phyloP scores from a whole-genome alignment of 1,140 invertebrate species.

The Pogonomyrmex californicus region DNA sequence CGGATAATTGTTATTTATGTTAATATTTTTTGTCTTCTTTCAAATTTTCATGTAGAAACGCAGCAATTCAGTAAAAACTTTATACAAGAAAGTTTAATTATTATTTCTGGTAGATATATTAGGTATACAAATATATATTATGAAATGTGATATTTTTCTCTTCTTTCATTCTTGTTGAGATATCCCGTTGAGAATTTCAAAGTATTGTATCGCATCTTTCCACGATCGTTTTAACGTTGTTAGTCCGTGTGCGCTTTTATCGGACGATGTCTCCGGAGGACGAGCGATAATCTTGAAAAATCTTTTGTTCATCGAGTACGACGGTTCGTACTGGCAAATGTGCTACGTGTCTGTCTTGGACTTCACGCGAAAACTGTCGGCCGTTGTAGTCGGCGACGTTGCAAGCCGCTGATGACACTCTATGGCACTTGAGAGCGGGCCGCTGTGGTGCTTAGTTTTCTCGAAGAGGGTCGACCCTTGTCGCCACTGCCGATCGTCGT shows the following conservation, averaged over 20 bases:
- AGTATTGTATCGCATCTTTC: background rate
- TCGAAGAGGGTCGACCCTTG: conserved; percentile 72
- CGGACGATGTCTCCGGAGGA: conserved; percentile 64
- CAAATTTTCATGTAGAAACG: background rate
- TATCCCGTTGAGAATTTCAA: background rate
- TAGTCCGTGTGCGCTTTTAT: conserved; percentile 61
- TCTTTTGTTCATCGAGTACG: conserved; percentile 62
- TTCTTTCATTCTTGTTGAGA: background rate
- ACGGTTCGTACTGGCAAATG: conserved; percentile 71
- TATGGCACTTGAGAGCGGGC: conserved; percentile 67
- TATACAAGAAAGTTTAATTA: background rate
- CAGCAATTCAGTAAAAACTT: background rate
- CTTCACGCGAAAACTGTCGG: conserved; percentile 76
- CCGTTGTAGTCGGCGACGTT: conserved; percentile 73
- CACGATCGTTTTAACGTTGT: background rate
- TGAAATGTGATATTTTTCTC: background rate
- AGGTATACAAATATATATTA: background rate
- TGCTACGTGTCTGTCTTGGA: conserved; percentile 54
- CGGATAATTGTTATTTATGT: background rate
- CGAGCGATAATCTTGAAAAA: conserved; percentile 71
- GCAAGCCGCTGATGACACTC: conserved; percentile 77
- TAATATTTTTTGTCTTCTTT: background rate
- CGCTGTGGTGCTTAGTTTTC: conserved; percentile 68
- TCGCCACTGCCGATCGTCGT: conserved; percentile 63
- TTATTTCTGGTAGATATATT: background rate